phyloP scores from a whole-genome alignment of 2,888 invertebrate genomes.

The Thysanoteuthis rhombus region DNA sequence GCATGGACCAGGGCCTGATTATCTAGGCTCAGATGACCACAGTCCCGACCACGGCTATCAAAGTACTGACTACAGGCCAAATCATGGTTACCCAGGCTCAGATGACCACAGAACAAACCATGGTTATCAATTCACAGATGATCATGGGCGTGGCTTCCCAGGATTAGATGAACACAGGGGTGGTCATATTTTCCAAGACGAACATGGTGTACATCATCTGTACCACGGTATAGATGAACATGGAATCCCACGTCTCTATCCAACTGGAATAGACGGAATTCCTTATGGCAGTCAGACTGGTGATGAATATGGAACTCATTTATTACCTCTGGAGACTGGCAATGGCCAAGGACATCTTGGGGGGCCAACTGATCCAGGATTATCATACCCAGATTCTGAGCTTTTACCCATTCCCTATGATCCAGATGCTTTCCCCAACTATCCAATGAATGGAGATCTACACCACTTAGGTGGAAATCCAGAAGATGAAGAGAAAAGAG shows the following conservation, averaged over 20 bases:
- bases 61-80: background rate
- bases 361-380: background rate
- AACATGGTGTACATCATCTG: constrained; percentile 25
- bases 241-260: constrained; percentile 19
- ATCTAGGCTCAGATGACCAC: background rate
- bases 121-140: background rate
- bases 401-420: background rate
- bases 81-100: background rate
- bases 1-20: background rate
- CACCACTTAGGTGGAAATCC: background rate
- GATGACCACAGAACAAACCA: background rate
- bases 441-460: constrained; percentile 17
- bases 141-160: background rate
- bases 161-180: background rate
- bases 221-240: constrained; percentile 28
- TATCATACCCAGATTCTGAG: background rate
- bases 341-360: background rate
- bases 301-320: background rate
- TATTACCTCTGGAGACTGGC: background rate
- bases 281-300: constrained; percentile 14
- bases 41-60: background rate
- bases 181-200: constrained; percentile 1
- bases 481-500: constrained; percentile 15
- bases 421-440: background rate
- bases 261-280: constrained; percentile 1